Evolutionary conservation across 2,888 invertebrate species (phyloP), one percentile per base, ranked within the genome.

Genomic region (Temnothorax ravouxi): DNA sequence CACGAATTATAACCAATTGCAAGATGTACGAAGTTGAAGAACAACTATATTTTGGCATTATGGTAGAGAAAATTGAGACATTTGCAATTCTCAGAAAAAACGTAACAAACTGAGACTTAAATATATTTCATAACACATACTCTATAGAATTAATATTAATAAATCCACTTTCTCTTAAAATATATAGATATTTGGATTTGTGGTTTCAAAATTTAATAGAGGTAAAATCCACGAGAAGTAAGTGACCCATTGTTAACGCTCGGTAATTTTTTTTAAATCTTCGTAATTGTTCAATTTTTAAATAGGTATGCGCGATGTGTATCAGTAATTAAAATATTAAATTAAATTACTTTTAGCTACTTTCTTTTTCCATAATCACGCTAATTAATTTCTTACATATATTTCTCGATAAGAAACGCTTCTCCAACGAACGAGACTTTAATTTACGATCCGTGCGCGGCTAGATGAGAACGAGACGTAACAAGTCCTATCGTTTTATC

Each of bases 401-500:
- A 59, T 72, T 72, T 69, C 54, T 67, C 29, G 9, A 38, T 34
- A 59, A 56, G 21, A 62, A 11, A 15, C 15, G 21, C 11, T 50
- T 18, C 59, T 74, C 25, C 25, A 9, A 15, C 56, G 34, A 6
- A 21, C 3, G 9, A 11, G 59, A 71, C 18, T 59, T 71, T 34
- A 80, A 80, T 72, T 80, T 80, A 80, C 13, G 59, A 72, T 50
- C 34, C 54, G 8, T 13, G 38, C 59, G 18, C 25, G 50, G 61
- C 84, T 62, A 41, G 82, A 88, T 84, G 84, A 84, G 79, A 86
- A 84, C 75, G 64, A 72, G 64, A 72, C 81, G 84, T 89, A 89
- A 88, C 88, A 89, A 86, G 86, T 89, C 72, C 88, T 83, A 86
- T 89, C 89, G 72, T 91, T 91, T 86, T 86, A 85, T 86, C 84